Evolutionary conservation across 2,113 vertebrate genomes (phyloP).

Genomic region (Amblyopsis rosae): DNA sequence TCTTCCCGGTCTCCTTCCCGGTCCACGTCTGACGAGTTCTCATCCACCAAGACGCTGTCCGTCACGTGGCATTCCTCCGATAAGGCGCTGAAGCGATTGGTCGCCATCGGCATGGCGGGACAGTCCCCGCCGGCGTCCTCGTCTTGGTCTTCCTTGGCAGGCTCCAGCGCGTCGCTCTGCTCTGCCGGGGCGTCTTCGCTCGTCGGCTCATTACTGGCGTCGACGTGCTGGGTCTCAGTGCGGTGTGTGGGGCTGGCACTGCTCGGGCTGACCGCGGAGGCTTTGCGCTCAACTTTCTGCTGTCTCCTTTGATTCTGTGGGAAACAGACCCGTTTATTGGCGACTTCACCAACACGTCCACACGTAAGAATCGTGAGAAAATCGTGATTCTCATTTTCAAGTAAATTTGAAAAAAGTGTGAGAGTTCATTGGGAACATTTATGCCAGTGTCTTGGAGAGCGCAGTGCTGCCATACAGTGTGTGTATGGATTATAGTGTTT

Average conservation of each 20-base stretch:
- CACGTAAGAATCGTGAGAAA: too few relatives aligned
- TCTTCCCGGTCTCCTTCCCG: too few relatives aligned
- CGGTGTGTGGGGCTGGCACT: constrained; percentile 21
- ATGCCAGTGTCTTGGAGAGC: too few relatives aligned
- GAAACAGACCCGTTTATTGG: background rate
- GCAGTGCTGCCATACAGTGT: too few relatives aligned
- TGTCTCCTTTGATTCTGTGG: constrained; percentile 86
- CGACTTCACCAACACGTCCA: too few relatives aligned
- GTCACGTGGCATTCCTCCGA: constrained; percentile 49
- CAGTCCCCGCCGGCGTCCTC: constrained; percentile 39
- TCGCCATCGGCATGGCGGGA: constrained; percentile 4
- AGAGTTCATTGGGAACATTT: too few relatives aligned
- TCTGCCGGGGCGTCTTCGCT: constrained; percentile 7
- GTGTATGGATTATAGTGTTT: too few relatives aligned
- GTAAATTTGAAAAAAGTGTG: too few relatives aligned
- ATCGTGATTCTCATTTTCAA: too few relatives aligned
- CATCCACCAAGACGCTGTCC: constrained; percentile 26
- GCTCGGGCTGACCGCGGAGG: constrained; percentile 58
- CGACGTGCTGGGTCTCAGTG: constrained; percentile 8
- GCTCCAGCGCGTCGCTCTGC: constrained; percentile 16
- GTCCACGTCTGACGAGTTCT: constrained; percentile 22
- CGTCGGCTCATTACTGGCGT: background rate
- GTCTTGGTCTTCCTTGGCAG: constrained; percentile 15
- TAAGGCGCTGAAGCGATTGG: constrained; percentile 58
- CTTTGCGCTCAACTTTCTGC: constrained; percentile 83